Evolutionary conservation across 2,113 vertebrate species (phyloP).

Genomic region (Pseudorhombus dupliciocellatus): DNA sequence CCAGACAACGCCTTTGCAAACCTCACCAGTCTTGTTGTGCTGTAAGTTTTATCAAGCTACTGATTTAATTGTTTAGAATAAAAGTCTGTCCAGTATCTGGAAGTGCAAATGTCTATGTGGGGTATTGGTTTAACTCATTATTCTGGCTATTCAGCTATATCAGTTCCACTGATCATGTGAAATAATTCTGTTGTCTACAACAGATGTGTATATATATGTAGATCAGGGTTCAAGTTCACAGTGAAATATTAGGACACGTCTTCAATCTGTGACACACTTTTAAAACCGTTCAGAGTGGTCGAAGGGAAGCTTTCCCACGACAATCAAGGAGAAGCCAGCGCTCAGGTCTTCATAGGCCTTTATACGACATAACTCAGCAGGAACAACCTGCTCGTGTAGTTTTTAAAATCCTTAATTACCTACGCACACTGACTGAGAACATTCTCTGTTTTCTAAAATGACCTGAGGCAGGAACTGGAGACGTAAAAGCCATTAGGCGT

Average conservation of each 20-base stretch:
- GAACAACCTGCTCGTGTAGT: conserved; percentile 60
- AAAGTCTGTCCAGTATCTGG: not conserved
- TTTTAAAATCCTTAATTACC: conserved; percentile 56
- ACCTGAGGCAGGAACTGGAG: conserved; percentile 35
- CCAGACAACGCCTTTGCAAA: conserved; percentile 94
- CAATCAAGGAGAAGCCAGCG: not conserved
- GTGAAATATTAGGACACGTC: not conserved
- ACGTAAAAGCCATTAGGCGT: conserved; percentile 9
- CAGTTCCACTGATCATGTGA: too few relatives aligned
- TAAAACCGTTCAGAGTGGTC: too few relatives aligned
- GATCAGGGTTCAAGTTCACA: not conserved
- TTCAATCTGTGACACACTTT: not conserved
- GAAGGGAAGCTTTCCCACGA: not conserved
- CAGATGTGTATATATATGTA: not conserved
- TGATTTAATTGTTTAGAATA: conserved; percentile 32
- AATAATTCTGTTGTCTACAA: not conserved
- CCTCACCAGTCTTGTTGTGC: conserved; percentile 94
- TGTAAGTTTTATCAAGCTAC: conserved; percentile 85
- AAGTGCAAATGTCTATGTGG: not conserved
- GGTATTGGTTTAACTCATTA: not conserved
- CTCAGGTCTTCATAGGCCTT: not conserved
- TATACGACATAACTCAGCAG: conserved; percentile 29
- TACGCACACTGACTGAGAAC: conserved; percentile 22
- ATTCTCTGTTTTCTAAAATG: conserved; percentile 41
- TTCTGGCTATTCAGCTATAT: too few relatives aligned